Evolutionary conservation across 2,888 invertebrate genomes (phyloP).

Genomic region (Epinotia bilunana): DNA sequence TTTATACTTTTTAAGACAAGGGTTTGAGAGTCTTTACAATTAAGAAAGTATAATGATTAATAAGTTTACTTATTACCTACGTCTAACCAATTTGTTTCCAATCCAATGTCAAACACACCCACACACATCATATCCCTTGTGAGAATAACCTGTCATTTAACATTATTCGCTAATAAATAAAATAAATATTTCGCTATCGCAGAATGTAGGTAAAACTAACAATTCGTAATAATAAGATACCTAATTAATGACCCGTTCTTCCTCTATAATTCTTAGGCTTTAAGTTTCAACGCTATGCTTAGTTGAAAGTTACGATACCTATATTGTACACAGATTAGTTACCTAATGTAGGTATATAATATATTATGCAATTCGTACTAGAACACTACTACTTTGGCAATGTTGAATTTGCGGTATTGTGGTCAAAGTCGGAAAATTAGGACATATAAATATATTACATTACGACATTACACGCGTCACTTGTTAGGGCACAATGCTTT

Average conservation of each 20-base stretch:
- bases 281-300: background rate
- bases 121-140: no score
- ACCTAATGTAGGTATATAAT: background rate
- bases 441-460: background rate
- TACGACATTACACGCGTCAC: background rate
- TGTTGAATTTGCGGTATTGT: background rate
- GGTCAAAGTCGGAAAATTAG: background rate
- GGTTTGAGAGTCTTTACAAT: no score
- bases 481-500: background rate
- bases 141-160: no score
- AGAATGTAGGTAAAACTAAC: background rate
- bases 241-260: background rate
- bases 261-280: background rate
- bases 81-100: no score
- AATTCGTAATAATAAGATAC: background rate
- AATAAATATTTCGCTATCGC: background rate
- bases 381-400: background rate
- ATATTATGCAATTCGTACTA: background rate
- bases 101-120: no score
- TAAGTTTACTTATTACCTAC: no score
- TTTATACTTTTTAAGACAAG: no score
- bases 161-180: background rate
- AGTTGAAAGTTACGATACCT: background rate
- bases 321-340: background rate
- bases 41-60: no score